Evolutionary conservation across 2,797 vertebrate genomes (phyloP), one percentile per base, ranked within the genome.

Genomic region (Macropodus opercularis): DNA sequence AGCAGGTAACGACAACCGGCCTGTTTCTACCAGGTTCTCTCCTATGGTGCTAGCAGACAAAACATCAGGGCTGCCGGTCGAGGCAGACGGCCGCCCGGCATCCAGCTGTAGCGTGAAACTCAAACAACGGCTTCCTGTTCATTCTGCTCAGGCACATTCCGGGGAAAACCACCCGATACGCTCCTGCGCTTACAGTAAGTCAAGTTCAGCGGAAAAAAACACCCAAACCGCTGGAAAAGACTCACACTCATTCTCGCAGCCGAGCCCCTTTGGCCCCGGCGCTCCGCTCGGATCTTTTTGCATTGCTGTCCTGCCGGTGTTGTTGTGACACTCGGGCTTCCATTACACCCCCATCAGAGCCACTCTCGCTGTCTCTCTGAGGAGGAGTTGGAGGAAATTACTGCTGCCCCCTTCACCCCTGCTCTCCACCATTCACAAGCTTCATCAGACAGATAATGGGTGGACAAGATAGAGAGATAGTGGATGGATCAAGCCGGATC

Each of bases 311-410:
- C 73, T 55, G 63, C 54, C 57, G 52, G 3, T 58, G 53, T 75
- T 81, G 77, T 75, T 75, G 80, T 86, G 79, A 85, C 83, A 79
- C 71, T 69, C 68, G 10, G 10, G 67, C 71, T 73, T 83, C 76
- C 71, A 85, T 85, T 80, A 80, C 75, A 65, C 31, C 59, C 56
- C 63, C 75, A 79, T 83, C 87, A 81, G 50, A 68, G 48, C 38
- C 23, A 56, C 79, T 50, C 72, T 68, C 50, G 51, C 39, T 38
- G 34, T 47, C 66, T 60, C 60, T 26, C 75, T 0, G 63, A 61
- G 48, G 54, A 59, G 43, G 55, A 50, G 34, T 59, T 36, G n/a
- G 56, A 84, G 65, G 64, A 78, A 74, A 84, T 84, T 59, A 77
- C 81, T 59, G 76, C 74, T 76, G 59, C 47, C 60, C 69, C 44